A percentile compares a stretch with the other conserved stretches of the same genome.
Conservation (phyloP, 2,113 vertebrate genomes). For the Sinosuthora webbiana region DNA sequence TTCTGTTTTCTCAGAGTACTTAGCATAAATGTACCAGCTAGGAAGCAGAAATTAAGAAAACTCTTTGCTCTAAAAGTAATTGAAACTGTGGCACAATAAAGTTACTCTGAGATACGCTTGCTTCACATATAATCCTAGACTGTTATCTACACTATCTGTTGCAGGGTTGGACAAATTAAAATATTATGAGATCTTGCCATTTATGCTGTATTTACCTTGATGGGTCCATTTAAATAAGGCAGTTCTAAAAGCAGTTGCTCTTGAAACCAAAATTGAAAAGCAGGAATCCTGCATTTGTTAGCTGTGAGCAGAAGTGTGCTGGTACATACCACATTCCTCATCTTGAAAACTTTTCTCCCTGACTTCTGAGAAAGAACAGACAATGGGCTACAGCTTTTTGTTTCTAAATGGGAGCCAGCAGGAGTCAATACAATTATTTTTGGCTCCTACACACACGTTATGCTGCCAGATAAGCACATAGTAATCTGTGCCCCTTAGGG, state of each 20-base stretch:
- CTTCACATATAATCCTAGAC: not conserved
- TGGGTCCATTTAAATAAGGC: not conserved
- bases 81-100: conserved; percentile 4
- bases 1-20: not conserved
- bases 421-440: conserved; percentile 24
- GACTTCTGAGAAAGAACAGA: not conserved
- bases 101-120: not conserved
- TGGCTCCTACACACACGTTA: not conserved
- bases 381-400: not conserved
- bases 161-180: conserved; percentile 27
- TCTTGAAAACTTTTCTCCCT: not conserved
- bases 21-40: not conserved
- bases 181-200: conserved; percentile 25
- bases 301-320: not conserved
- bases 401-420: conserved; percentile 1
- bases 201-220: not conserved
- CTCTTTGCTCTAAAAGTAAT: conserved; percentile 34
- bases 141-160: not conserved
- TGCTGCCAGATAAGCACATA: conserved; percentile 23
- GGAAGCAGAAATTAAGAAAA: conserved; percentile 31
- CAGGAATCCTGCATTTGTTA: not conserved
- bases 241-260: not conserved
- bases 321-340: not conserved
- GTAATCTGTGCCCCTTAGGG: not conserved
- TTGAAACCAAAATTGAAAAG: not conserved